Evolutionary conservation across 2,888 invertebrate genomes (phyloP), one percentile per base, ranked within the genome.

Genomic region (Drosophila formosana): DNA sequence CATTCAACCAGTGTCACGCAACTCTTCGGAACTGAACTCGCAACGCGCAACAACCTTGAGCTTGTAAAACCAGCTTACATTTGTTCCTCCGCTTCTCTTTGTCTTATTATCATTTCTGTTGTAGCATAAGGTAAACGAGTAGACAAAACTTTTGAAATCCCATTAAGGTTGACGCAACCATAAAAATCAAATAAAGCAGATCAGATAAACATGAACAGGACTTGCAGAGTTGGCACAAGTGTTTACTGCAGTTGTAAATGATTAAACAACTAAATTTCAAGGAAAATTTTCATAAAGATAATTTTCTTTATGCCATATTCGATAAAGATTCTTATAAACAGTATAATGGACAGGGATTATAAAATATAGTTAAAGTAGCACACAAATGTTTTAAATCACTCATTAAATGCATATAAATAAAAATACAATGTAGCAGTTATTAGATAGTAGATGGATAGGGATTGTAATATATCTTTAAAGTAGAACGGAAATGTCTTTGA

Each of bases 51-150:
- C 68, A 83, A 82, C 86, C 86, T 82, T 79, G 80, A 73, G 76
- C 60, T 61, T 70, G 80, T 75, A 68, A 82, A 82, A 82, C 82
- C 73, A 73, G 86, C 72, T 85, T 85, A 50, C 63, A 56, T 75
- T 57, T 80, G 49, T 67, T 57, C 52, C 50, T 68, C 60, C 50
- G 53, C 56, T 41, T 45, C 18, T 25, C 45, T 53, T 30, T 45
- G 11, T 49, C 46, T 62, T 23, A 11, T 13, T 23, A 34, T 51
- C 25, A 34, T 26, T 52, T 5, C 6, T 30, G 30, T 47, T 41
- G 30, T 50, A 43, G 9, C 5, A 32, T 49, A 47, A 49, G 32
- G 13, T 18, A 41, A 62, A 49, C 56, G 39, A 49, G 62, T 45
- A 18, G 43, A 47, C 45, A 47, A 63, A 68, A 47, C 70, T 57